Evolutionary conservation across 2,888 invertebrate genomes (phyloP).

Genomic region (Perdita meconis): DNA sequence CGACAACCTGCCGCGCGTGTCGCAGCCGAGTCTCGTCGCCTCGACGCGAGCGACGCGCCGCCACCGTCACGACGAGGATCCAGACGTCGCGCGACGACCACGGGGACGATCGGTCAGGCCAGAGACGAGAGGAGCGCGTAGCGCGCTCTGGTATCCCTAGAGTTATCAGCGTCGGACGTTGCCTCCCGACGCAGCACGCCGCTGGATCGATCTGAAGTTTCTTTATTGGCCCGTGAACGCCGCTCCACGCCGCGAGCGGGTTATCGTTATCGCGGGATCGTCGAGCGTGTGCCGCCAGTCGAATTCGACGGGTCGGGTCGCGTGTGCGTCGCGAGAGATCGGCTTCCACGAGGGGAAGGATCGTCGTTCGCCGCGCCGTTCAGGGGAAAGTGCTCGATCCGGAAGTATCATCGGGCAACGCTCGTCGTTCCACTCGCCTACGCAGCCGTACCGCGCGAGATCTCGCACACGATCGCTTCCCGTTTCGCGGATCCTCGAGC

Average conservation of each 20-base stretch:
- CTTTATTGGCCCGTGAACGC: slow-evolving; percentile 5
- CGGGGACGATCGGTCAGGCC: too few relatives aligned
- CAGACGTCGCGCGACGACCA: not conserved
- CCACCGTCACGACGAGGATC: not conserved
- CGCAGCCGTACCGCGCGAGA: slow-evolving; percentile 28
- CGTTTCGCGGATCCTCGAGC: not conserved
- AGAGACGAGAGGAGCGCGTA: not conserved
- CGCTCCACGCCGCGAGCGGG: not conserved
- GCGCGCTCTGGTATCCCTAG: slow-evolving; percentile 30
- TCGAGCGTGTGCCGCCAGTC: too few relatives aligned
- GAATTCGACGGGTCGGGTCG: not conserved
- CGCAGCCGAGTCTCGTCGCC: slow-evolving; percentile 10
- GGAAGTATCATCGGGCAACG: slow-evolving; percentile 70
- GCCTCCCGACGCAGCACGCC: slow-evolving; percentile 36
- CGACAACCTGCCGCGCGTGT: slow-evolving; percentile 63
- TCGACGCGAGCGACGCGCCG: not conserved
- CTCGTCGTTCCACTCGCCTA: slow-evolving; percentile 47
- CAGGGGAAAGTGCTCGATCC: slow-evolving; percentile 65
- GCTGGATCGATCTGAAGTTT: slow-evolving; percentile 36
- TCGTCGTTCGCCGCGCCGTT: not conserved
- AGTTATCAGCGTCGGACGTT: slow-evolving; percentile 56
- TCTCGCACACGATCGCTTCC: slow-evolving; percentile 37
- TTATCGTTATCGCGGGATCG: not conserved
- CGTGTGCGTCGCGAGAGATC: slow-evolving; percentile 4
- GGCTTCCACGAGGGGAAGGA: not conserved